phyloP scores from a whole-genome alignment of 1,140 invertebrate genomes.

The Caenorhabditis briggsae region DNA sequence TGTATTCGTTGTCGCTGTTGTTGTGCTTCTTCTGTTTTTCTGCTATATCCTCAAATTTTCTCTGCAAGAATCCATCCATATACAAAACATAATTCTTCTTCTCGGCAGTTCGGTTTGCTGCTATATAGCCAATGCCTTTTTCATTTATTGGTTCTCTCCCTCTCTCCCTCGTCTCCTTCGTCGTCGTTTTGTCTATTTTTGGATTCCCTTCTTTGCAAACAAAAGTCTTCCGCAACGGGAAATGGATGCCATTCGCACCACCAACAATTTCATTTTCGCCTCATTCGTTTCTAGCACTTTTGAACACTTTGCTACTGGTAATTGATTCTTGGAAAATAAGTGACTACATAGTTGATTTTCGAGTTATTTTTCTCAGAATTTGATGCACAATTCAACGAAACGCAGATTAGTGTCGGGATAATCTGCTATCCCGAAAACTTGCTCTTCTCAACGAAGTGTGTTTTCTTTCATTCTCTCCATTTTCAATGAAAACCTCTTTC shows the following conservation, averaged over 20 bases:
- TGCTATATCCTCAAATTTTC: not conserved
- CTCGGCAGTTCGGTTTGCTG: not conserved
- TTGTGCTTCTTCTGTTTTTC: slow-evolving; percentile 26
- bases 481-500: not conserved
- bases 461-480: not conserved
- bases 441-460: not conserved
- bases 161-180: not conserved
- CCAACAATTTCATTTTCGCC: not conserved
- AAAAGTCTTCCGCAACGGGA: slow-evolving; percentile 32
- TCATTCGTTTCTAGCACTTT: not conserved
- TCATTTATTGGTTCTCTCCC: slow-evolving; percentile 31
- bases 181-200: slow-evolving; percentile 42
- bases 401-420: too few relatives aligned
- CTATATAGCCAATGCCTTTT: slow-evolving; percentile 38
- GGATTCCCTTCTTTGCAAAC: slow-evolving; percentile 21
- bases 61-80: slow-evolving; percentile 7
- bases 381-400: too few relatives aligned
- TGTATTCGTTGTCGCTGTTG: not conserved
- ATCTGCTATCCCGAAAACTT: too few relatives aligned
- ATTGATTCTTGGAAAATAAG: not conserved
- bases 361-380: too few relatives aligned
- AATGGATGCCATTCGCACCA: slow-evolving; percentile 28
- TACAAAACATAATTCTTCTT: slow-evolving; percentile 10
- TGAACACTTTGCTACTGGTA: not conserved
- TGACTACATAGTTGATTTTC: not conserved